Conservation (phyloP, 2,797 vertebrate species). For the Pachyuromys duprasi region DNA sequence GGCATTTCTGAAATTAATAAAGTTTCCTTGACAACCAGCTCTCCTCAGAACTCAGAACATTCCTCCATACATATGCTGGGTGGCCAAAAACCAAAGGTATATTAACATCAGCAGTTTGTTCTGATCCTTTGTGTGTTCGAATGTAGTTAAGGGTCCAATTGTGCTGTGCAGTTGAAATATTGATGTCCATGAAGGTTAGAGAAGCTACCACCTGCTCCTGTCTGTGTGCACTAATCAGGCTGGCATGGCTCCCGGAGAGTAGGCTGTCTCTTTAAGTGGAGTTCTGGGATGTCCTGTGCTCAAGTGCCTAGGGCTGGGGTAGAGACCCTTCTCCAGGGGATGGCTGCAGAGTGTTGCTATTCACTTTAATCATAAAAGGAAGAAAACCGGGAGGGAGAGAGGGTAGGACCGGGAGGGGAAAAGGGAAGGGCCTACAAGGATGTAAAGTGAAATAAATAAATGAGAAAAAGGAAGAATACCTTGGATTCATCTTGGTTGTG, state of each 20-base stretch:
- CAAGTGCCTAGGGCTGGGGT: not conserved
- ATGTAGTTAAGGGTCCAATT: not conserved
- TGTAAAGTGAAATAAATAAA: too few relatives aligned
- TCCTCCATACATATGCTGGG: not conserved
- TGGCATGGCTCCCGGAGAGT: constrained; percentile 60
- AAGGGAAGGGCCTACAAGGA: too few relatives aligned
- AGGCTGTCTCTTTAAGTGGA: not conserved
- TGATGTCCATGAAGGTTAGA: constrained; percentile 52
- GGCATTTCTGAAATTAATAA: constrained; percentile 70
- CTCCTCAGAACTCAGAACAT: not conserved
- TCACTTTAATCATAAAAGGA: not conserved
- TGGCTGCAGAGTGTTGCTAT: not conserved
- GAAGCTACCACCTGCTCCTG: constrained; percentile 68
- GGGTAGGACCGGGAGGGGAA: too few relatives aligned
- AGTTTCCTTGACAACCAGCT: constrained; percentile 53
- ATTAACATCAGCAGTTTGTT: not conserved
- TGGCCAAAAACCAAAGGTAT: not conserved
- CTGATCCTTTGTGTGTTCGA: not conserved
- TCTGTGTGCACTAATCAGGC: constrained; percentile 53
- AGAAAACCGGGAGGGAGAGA: not conserved
- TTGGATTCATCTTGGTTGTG: not conserved
- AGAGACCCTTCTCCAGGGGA: not conserved
- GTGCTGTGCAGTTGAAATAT: not conserved
- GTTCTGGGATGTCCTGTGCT: constrained; percentile 46
- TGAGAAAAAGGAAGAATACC: not conserved